Evolutionary conservation across 2,113 vertebrate species (phyloP).

Genomic region (Chaetodon trifascialis): DNA sequence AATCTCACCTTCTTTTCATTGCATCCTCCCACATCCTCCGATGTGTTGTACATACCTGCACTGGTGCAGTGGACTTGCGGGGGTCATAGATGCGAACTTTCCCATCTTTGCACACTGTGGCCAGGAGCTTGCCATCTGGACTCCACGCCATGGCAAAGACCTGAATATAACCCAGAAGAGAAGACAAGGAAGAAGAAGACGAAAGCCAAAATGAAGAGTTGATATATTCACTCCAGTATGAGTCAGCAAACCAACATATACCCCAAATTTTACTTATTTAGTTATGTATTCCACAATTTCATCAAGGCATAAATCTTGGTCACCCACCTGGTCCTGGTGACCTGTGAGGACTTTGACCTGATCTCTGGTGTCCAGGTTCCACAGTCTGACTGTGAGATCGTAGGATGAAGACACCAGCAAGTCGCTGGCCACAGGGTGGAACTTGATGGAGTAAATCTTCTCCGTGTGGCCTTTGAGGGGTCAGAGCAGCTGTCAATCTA

Average conservation of each 20-base stretch:
- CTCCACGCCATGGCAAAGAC: conserved; percentile 96
- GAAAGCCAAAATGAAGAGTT: not conserved
- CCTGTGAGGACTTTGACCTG: conserved; percentile 88
- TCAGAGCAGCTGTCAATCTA: conserved; percentile 3
- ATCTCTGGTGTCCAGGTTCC: conserved; percentile 83
- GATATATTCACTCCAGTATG: not conserved
- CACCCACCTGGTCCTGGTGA: conserved; percentile 92
- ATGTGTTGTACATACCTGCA: conserved; percentile 84
- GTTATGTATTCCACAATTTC: not conserved
- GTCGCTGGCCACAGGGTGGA: conserved; percentile 90
- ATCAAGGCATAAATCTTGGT: not conserved
- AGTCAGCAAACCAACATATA: not conserved
- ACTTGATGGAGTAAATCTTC: conserved; percentile 96
- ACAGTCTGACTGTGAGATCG: conserved; percentile 91
- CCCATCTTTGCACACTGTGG: conserved; percentile 93
- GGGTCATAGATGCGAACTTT: conserved; percentile 91
- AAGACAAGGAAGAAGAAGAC: not conserved
- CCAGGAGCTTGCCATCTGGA: conserved; percentile 89
- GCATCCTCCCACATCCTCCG: not conserved
- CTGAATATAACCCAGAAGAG: conserved; percentile 73
- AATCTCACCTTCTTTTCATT: not conserved
- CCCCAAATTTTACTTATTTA: not conserved
- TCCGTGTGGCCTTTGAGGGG: conserved; percentile 89
- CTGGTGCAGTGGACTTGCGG: conserved; percentile 82
- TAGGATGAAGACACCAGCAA: conserved; percentile 95